Evolutionary conservation across 2,113 vertebrate species (phyloP), one percentile per base, ranked within the genome.

Genomic region (Rana temporaria): DNA sequence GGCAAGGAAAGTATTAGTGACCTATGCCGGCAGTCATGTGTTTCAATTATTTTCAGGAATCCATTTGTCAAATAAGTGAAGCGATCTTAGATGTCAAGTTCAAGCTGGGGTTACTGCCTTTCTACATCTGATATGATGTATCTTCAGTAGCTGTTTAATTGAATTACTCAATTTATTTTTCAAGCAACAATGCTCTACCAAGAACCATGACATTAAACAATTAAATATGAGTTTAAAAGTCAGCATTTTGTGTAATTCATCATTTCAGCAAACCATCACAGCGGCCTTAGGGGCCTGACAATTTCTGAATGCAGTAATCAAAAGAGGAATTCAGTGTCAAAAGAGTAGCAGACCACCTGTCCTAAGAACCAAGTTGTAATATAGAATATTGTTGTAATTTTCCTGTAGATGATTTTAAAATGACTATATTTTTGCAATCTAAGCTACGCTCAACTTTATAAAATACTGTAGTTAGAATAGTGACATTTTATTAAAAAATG

Each of bases 161-260:
- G 96, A 98, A 98, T 98, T 98, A 97, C 94, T 94, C 95, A 96
- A 98, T 98, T 97, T 98, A 97, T 96, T 98, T 96, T 97, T 98
- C 96, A 98, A 96, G 97, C 96, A 97, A 97, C 96, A 97, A 97
- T 96, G 96, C 96, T 95, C 94, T 94, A 95, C 93, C 95, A 94
- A 93, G 94, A 98, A 93, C 94, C 95, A 95, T 97, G 96, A 97
- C 94, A 95, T 95, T 93, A 97, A 95, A 97, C 95, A 97, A 98
- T 98, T 97, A 97, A 96, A 96, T 95, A 94, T 88, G 91, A 95
- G 95, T 96, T 96, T 96, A 93, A 96, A 98, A 96, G 92, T 95
- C 90, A 94, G 90, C 90, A 91, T 94, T 96, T 96, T 95, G 91
- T 94, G 93, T 95, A 94, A 94, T 95, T 95, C 91, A 96, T 94